Conservation (phyloP, 1,140 invertebrate species). For the Armadillidium nasatum region DNA sequence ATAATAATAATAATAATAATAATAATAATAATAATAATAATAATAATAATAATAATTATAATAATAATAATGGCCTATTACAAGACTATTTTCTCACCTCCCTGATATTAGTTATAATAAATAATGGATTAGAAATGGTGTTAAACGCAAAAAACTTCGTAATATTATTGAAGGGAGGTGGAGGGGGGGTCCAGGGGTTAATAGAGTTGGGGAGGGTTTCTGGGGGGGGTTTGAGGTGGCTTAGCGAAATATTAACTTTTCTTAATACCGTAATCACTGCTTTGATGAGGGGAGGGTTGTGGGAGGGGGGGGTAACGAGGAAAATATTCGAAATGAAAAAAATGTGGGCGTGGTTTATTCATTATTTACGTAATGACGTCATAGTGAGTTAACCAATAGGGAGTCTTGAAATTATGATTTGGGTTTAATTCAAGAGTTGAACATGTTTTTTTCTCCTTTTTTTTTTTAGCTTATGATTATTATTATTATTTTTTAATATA, state of each 20-base stretch:
- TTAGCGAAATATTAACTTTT: no score
- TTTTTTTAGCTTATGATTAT: no score
- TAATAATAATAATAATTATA: no score
- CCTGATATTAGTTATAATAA: not conserved
- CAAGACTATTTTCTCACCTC: not conserved
- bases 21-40: no score
- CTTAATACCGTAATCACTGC: not conserved
- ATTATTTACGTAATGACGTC: constrained; percentile 6
- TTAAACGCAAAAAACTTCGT: not conserved
- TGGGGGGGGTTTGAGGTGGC: no score
- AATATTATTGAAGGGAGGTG: not conserved
- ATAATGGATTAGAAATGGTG: not conserved
- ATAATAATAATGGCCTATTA: not conserved
- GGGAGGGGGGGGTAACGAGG: no score
- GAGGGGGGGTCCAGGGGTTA: not conserved
- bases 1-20: no score
- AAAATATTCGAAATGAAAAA: not conserved
- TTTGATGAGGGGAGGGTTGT: not conserved
- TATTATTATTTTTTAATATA: not conserved
- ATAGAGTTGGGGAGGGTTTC: not conserved
- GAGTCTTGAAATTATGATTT: not conserved
- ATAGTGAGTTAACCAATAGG: not conserved
- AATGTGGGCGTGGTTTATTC: not conserved
- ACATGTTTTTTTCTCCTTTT: no score
- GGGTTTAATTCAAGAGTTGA: not conserved